phyloP scores from a whole-genome alignment of 1,140 invertebrate genomes.

The Macrosteles quadrilineatus region DNA sequence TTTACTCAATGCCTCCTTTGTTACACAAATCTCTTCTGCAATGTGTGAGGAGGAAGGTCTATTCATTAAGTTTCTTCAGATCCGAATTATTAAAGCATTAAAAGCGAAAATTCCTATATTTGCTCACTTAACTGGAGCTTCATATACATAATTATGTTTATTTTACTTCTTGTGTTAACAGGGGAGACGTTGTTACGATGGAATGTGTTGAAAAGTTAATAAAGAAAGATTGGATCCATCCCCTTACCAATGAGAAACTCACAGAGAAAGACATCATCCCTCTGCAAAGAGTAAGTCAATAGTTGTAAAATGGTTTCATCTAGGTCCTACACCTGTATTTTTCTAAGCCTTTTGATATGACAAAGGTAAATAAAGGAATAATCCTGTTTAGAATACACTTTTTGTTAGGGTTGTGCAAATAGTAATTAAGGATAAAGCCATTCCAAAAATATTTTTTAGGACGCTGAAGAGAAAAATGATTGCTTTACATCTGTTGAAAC shows the following conservation, averaged over 20 bases:
- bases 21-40: too few species aligned
- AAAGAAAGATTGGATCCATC: conserved; percentile 96
- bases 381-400: not conserved
- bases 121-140: too few species aligned
- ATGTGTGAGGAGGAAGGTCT: too few species aligned
- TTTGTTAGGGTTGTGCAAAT: not conserved
- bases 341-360: not conserved
- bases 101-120: too few species aligned
- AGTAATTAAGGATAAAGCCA: not conserved
- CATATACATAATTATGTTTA: too few species aligned
- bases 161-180: conserved; percentile 49
- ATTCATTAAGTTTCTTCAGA: too few species aligned
- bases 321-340: not conserved
- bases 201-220: conserved; percentile 97
- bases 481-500: not conserved
- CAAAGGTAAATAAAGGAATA: not conserved
- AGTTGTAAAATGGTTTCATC: not conserved
- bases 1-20: too few species aligned
- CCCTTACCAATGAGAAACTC: conserved; percentile 84
- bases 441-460: not conserved
- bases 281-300: conserved; percentile 73
- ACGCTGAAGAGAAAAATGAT: not conserved
- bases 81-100: too few species aligned
- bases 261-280: conserved; percentile 91
- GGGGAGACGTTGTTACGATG: conserved; percentile 94